Evolutionary conservation across 2,113 vertebrate species (phyloP).

Genomic region (Dicaeum eximium): DNA sequence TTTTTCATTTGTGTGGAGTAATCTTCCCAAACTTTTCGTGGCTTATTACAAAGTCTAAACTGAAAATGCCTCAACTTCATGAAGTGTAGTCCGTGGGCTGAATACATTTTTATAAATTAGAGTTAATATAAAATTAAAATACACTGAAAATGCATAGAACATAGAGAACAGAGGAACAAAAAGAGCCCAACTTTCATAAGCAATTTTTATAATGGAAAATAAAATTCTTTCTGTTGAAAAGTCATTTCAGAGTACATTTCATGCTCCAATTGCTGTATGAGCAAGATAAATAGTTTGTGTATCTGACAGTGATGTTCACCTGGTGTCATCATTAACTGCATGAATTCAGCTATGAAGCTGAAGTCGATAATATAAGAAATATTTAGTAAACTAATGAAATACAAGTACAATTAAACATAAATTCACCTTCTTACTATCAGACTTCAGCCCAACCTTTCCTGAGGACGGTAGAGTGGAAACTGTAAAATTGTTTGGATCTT

Average conservation of each 20-base stretch:
- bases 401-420: neutral
- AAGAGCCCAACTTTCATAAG: neutral
- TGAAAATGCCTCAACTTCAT: neutral
- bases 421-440: slow-evolving; percentile 71
- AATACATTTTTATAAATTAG: neutral
- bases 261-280: neutral
- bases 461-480: slow-evolving; percentile 77
- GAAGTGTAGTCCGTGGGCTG: neutral
- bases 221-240: neutral
- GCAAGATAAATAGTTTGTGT: neutral
- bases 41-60: neutral
- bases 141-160: neutral
- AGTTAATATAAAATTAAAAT: slow-evolving; percentile 1
- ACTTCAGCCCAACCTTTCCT: slow-evolving; percentile 67
- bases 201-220: neutral
- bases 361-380: neutral
- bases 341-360: neutral
- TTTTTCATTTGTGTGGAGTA: neutral
- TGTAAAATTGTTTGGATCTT: slow-evolving; percentile 88
- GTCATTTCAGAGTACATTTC: neutral
- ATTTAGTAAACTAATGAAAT: neutral
- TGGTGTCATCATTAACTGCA: slow-evolving; percentile 8
- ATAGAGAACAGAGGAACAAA: neutral
- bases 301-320: slow-evolving; percentile 29
- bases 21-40: neutral